phyloP scores from a whole-genome alignment of 2,113 vertebrate species.

The Gorsachius goisagi region DNA sequence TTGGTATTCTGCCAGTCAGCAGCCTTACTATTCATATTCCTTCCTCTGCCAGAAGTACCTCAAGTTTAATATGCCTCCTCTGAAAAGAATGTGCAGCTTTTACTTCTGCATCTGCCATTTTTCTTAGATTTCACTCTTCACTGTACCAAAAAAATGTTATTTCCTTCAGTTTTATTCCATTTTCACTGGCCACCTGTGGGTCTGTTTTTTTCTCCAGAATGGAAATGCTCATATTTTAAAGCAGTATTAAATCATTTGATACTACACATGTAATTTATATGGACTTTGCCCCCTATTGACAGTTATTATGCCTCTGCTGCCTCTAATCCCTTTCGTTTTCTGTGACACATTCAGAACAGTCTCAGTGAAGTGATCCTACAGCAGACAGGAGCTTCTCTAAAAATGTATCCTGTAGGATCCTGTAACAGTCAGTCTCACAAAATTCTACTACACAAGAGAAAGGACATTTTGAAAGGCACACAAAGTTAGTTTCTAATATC shows the following conservation, averaged over 20 bases:
- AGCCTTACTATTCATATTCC: not conserved
- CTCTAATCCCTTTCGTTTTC: not conserved
- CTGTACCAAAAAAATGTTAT: not conserved
- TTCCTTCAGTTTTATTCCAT: not conserved
- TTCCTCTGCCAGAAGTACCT: not conserved
- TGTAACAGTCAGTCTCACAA: not conserved
- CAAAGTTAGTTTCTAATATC: not conserved
- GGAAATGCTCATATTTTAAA: not conserved
- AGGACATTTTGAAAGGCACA: not conserved
- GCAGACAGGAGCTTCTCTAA: not conserved
- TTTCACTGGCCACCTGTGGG: not conserved
- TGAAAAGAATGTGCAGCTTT: not conserved
- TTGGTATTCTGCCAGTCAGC: not conserved
- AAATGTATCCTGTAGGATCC: not conserved
- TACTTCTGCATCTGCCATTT: not conserved
- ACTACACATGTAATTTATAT: not conserved
- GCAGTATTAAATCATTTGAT: not conserved
- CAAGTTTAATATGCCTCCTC: not conserved
- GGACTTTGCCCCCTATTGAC: not conserved
- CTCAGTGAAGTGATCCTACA: not conserved
- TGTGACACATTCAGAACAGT: not conserved
- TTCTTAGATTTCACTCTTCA: not conserved
- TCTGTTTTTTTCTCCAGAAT: not conserved
- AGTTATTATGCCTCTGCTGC: not conserved
- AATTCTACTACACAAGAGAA: not conserved